Conservation (phyloP, 1,140 invertebrate species). For the Cherax quadricarinatus region DNA sequence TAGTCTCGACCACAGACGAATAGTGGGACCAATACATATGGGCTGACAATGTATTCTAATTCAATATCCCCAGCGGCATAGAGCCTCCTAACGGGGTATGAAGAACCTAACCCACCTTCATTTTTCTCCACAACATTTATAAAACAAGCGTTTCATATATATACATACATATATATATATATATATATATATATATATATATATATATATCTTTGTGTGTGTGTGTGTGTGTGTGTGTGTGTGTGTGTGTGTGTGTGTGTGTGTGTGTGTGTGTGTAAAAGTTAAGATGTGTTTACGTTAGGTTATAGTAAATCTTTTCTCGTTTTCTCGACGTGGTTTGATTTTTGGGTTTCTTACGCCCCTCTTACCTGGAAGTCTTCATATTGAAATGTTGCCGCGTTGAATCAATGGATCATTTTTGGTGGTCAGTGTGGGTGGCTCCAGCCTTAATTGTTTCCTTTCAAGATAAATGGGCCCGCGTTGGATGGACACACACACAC, state of each 20-base stretch:
- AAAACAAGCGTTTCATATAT: neutral
- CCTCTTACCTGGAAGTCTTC: constrained; percentile 12
- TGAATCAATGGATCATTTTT: constrained; percentile 69
- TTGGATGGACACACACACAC: constrained; percentile 28
- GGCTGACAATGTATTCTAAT: constrained; percentile 59
- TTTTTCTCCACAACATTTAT: neutral
- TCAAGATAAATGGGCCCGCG: constrained; percentile 65
- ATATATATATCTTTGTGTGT: neutral
- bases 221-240: neutral
- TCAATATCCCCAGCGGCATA: constrained; percentile 13
- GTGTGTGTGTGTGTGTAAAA: too few relatives aligned
- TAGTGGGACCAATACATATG: constrained; percentile 38
- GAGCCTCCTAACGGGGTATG: neutral
- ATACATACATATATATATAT: neutral
- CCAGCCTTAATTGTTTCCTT: constrained; percentile 66
- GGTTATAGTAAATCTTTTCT: too few relatives aligned
- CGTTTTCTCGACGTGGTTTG: neutral
- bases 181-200: neutral
- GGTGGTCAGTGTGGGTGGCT: constrained; percentile 48
- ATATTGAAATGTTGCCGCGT: constrained; percentile 70
- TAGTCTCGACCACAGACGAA: neutral
- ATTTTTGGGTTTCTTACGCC: constrained; percentile 12
- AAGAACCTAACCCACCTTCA: constrained; percentile 2
- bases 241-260: too few relatives aligned
- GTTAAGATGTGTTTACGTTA: too few relatives aligned